Conservation (phyloP, 2,797 vertebrate genomes). For the Salarias fasciatus region DNA sequence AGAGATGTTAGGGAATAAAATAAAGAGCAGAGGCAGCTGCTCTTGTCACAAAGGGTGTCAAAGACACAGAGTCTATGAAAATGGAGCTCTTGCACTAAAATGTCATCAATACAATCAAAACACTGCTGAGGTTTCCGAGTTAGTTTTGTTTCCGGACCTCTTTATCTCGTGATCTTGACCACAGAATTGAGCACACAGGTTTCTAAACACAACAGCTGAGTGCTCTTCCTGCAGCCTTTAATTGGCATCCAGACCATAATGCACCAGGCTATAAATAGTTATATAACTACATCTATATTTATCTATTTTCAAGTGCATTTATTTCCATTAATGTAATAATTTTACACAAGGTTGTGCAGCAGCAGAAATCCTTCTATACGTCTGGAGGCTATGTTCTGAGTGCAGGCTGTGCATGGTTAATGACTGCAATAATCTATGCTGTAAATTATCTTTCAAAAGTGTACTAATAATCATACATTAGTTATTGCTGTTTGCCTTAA, state of each 20-base stretch:
- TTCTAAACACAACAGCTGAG: no score
- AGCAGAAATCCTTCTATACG: not conserved
- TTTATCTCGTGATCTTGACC: no score
- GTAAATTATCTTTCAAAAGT: slow-evolving; percentile 24
- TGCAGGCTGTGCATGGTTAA: slow-evolving; percentile 6
- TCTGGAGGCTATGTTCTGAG: slow-evolving; percentile 4
- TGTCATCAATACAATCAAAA: slow-evolving; percentile 34
- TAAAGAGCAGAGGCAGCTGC: slow-evolving; percentile 57
- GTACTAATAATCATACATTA: slow-evolving; percentile 12
- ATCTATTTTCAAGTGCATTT: not conserved
- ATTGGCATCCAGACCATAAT: no score
- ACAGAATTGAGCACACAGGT: no score
- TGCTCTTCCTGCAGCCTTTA: no score
- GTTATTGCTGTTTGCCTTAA: slow-evolving; percentile 12
- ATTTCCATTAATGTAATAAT: not conserved
- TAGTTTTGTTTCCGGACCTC: not conserved
- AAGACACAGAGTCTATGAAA: slow-evolving; percentile 30
- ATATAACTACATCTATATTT: not conserved
- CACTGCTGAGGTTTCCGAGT: not conserved
- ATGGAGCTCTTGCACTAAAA: slow-evolving; percentile 22
- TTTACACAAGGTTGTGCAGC: not conserved
- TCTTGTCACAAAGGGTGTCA: slow-evolving; percentile 58
- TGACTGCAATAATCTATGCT: slow-evolving; percentile 12
- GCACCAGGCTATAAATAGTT: not conserved
- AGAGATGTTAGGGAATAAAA: slow-evolving; percentile 42